phyloP scores from a whole-genome alignment of 2,888 invertebrate genomes.

The Ligdia adustata region DNA sequence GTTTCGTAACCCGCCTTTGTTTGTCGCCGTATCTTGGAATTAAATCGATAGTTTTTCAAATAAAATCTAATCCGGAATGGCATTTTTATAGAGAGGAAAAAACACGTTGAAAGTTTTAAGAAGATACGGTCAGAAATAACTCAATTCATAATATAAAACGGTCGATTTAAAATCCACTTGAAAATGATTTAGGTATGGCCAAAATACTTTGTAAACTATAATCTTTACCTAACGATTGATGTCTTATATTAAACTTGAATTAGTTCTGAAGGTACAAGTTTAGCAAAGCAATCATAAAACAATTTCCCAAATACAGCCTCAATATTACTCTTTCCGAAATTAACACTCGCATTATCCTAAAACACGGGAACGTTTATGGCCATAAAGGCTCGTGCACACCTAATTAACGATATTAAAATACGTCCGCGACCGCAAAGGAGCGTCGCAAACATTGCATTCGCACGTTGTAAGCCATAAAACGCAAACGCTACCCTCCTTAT shows the following conservation, averaged over 20 bases:
- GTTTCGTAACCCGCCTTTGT: constrained; percentile 75
- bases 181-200: no score
- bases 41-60: constrained; percentile 50
- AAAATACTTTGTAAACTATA: no score
- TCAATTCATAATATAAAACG: no score
- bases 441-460: constrained; percentile 76
- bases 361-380: constrained; percentile 47
- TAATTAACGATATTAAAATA: constrained; percentile 84
- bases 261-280: constrained; percentile 3
- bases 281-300: constrained; percentile 26
- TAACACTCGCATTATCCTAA: constrained; percentile 50
- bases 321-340: constrained; percentile 40
- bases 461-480: constrained; percentile 81
- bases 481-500: constrained; percentile 82
- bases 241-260: constrained; percentile 18
- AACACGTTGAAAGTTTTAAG: no score
- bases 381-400: constrained; percentile 70
- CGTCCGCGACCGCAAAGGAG: constrained; percentile 74
- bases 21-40: constrained; percentile 65
- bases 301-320: constrained; percentile 40
- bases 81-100: no score
- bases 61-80: constrained; percentile 29
- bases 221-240: constrained; percentile 37
- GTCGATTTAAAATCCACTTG: no score
- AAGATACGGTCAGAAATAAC: no score